These are phyloP conservation scores for Trachelus troglodyta DNA, from an alignment of 2,888 invertebrate species.

Conservation along the genomic window DNA sequence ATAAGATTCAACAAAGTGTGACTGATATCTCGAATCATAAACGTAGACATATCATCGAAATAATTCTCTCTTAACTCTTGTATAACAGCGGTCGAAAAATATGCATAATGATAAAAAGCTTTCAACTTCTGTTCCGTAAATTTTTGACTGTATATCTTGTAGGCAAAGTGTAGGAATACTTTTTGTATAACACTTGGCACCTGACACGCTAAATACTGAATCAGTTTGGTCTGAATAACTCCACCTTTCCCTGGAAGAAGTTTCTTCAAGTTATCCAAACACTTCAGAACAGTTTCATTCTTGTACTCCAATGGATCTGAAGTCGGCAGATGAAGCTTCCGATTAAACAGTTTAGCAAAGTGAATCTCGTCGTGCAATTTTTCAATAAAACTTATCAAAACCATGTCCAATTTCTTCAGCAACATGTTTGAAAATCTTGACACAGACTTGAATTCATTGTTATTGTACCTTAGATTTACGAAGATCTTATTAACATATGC, in stretches of 20 bases:
- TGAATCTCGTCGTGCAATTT: slow-evolving; percentile 63
- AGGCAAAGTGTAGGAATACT: slow-evolving; percentile 68
- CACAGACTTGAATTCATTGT: slow-evolving; percentile 43
- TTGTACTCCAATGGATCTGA: slow-evolving; percentile 66
- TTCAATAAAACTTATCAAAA: slow-evolving; percentile 51
- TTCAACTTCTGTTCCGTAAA: slow-evolving; percentile 69
- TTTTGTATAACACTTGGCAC: slow-evolving; percentile 69
- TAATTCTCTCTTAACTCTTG: slow-evolving; percentile 57
- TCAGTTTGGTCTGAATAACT: slow-evolving; percentile 63
- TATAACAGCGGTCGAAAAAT: slow-evolving; percentile 67
- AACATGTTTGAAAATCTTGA: slow-evolving; percentile 49
- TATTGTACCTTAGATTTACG: slow-evolving; percentile 43
- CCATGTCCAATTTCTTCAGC: slow-evolving; percentile 53
- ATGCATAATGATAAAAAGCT: slow-evolving; percentile 71
- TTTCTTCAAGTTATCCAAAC: slow-evolving; percentile 68
- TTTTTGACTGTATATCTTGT: slow-evolving; percentile 66
- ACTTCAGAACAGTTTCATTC: slow-evolving; percentile 60
- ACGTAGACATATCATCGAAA: slow-evolving; percentile 67
- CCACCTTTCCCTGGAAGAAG: slow-evolving; percentile 62
- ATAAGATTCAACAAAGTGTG: slow-evolving; percentile 70
- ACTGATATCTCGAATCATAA: slow-evolving; percentile 71
- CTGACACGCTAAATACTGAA: slow-evolving; percentile 47
- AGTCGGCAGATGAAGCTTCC: slow-evolving; percentile 55
- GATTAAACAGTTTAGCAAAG: slow-evolving; percentile 54
- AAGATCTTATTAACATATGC: slow-evolving; percentile 41